Conservation (phyloP, 2,113 vertebrate species). For the Pelusios castaneus region DNA sequence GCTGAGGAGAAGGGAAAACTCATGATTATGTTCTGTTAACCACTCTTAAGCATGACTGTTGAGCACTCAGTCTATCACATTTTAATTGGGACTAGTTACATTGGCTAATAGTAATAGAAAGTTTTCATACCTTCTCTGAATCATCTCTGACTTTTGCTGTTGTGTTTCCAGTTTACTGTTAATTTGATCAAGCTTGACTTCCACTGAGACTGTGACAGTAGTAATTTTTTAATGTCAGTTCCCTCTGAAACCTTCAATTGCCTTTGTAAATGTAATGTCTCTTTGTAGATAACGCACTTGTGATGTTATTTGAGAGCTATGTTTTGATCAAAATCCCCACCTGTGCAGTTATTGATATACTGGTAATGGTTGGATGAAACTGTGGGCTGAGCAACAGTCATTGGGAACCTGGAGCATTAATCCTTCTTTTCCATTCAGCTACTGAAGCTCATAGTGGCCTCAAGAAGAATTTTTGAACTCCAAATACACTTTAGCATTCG, state of each 20-base stretch:
- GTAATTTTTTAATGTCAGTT: slow-evolving; percentile 26
- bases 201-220: slow-evolving; percentile 32
- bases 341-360: neutral
- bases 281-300: neutral
- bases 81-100: neutral
- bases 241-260: neutral
- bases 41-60: neutral
- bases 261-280: neutral
- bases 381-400: neutral
- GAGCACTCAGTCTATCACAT: neutral
- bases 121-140: neutral
- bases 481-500: neutral
- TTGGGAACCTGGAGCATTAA: neutral
- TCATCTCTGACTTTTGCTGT: slow-evolving; percentile 28
- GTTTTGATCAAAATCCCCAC: neutral
- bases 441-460: neutral
- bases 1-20: neutral
- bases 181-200: slow-evolving; percentile 51
- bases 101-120: neutral
- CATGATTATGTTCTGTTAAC: neutral
- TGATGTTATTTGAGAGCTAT: neutral
- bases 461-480: neutral
- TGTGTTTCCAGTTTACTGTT: slow-evolving; percentile 23
- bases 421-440: neutral
- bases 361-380: neutral